Percentiles rank a stretch among this genome's conserved stretches.
phyloP scores from a whole-genome alignment of 1,140 invertebrate species.

The Musca vetustissima region DNA sequence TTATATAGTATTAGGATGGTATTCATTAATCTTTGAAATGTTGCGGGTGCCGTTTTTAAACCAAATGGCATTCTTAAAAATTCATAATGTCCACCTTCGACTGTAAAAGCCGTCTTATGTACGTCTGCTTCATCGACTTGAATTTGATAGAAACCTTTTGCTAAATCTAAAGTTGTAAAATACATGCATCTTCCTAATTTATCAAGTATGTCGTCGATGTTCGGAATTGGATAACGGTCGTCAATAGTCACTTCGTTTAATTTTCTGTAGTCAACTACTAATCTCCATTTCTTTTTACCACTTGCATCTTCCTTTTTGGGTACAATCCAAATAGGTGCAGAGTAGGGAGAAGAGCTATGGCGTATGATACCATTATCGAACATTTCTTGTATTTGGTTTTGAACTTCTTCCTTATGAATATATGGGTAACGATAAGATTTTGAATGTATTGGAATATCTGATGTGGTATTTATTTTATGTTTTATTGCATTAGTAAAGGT shows the following conservation, averaged over 20 bases:
- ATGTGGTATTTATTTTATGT: constrained; percentile 24
- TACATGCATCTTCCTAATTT: constrained; percentile 54
- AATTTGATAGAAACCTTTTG: constrained; percentile 60
- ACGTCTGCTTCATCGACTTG: constrained; percentile 46
- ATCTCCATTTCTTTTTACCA: constrained; percentile 43
- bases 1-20: too few relatives aligned
- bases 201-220: constrained; percentile 58
- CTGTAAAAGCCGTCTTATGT: constrained; percentile 58
- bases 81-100: constrained; percentile 47
- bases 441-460: constrained; percentile 17
- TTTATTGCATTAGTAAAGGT: constrained; percentile 20
- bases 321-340: constrained; percentile 31
- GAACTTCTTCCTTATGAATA: constrained; percentile 23
- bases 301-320: constrained; percentile 34
- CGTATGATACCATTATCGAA: constrained; percentile 26
- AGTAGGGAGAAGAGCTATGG: constrained; percentile 22
- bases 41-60: constrained; percentile 53
- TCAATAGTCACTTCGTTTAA: constrained; percentile 48
- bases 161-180: constrained; percentile 57
- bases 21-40: constrained; percentile 56
- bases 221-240: constrained; percentile 58
- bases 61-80: constrained; percentile 57
- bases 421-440: constrained; percentile 25
- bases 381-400: constrained; percentile 29
- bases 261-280: constrained; percentile 50